Evolutionary conservation across 2,888 invertebrate species (phyloP), one percentile per base, ranked within the genome.

Genomic region (Hetaerina titia): DNA sequence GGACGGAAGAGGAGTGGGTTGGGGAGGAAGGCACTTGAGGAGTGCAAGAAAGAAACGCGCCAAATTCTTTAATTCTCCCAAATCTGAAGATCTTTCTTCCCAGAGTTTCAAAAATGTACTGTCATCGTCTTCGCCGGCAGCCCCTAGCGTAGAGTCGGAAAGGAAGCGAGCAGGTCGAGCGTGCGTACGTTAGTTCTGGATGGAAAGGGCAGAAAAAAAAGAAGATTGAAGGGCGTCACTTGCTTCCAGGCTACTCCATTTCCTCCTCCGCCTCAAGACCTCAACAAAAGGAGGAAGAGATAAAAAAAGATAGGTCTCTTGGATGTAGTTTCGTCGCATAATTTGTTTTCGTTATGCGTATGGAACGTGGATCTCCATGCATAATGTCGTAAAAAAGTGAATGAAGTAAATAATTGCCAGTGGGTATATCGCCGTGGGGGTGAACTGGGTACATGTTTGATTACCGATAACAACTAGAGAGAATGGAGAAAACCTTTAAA

Each of bases 51-150:
- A 69, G 69, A 22, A 69, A 69, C 69, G 7, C 81, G 81, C 81
- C 31, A 13, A 81, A 31, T 81, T 81, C 81, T 81, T 81, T 81
- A 81, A 81, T 81, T 81, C 81, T 31, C 81, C 81, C 81, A 22
- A 81, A 81, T 81, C 81, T 81, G 25, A 19, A 31, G 25, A 31
- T 81, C 81, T 81, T 81, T 15, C 31, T 81, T 31, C 13, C 31
- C 81, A 31, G 45, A 81, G 81, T 81, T 81, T 81, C 31, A 11
- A 31, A 81, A 81, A 81, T 81, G 31, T 81, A 81, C 81, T 11
- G 13, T 81, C 81, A 15, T 6, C 7, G 5, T 31, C 31, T 31
- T 81, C 81, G 11, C 31, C 11, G 69, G n/a, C 5, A 6, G 15
- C 69, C 11, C 69, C 13, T 9, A 11, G 81, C 22, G 81, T 81